Evolutionary conservation across 2,888 invertebrate species (phyloP).

Genomic region (Camponotus fellah): DNA sequence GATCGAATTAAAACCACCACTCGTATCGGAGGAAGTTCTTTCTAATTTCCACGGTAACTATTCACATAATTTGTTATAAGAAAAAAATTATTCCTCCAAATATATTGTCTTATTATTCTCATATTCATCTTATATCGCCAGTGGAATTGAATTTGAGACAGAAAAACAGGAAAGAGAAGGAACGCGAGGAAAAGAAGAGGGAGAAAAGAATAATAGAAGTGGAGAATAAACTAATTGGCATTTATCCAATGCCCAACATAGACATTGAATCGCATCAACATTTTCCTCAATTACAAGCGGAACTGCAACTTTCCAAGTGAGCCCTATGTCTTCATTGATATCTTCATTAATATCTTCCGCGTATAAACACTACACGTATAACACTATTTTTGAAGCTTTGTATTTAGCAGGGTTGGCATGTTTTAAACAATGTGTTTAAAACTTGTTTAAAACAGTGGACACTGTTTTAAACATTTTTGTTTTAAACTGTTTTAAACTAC

Average conservation of each 20-base stretch:
- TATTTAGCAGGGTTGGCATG: background rate
- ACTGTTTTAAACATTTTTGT: too few relatives aligned
- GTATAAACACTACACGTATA: background rate
- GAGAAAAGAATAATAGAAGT: constrained; percentile 92
- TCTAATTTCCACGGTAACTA: constrained; percentile 90
- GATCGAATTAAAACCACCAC: constrained; percentile 92
- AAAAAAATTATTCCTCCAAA: background rate
- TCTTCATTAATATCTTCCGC: background rate
- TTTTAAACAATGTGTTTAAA: too few relatives aligned
- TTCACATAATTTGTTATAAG: background rate
- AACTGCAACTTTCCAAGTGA: constrained; percentile 77
- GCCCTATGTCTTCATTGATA: constrained; percentile 21
- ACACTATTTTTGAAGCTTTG: constrained; percentile 15
- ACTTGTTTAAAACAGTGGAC: too few relatives aligned
- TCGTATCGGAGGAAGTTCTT: constrained; percentile 90
- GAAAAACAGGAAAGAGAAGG: constrained; percentile 90
- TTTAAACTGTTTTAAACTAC: too few relatives aligned
- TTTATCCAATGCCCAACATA: constrained; percentile 88
- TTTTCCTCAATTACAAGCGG: constrained; percentile 87
- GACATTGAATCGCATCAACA: constrained; percentile 90
- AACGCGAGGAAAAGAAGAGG: constrained; percentile 92
- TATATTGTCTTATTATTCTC: background rate
- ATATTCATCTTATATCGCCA: constrained; percentile 78
- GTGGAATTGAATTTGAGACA: constrained; percentile 92
- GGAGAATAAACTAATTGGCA: constrained; percentile 91